Percentiles rank a stretch among this genome's conserved stretches.
These are phyloP conservation scores for Carcinoscorpius rotundicauda DNA, from an alignment of 1,140 invertebrate genomes.

Conservation along the genomic window DNA sequence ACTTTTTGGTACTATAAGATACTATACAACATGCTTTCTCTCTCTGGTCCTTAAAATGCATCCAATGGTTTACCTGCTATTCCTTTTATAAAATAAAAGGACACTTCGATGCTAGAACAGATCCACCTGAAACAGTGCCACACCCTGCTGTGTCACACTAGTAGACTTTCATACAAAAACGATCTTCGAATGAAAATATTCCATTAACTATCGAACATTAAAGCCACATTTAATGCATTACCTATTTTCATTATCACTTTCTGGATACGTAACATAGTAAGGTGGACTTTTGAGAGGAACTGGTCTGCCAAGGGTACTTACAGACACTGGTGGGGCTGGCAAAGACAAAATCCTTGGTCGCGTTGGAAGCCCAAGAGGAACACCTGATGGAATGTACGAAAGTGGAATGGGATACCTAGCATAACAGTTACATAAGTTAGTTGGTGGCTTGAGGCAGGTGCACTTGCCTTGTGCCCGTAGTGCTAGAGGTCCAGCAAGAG, in stretches of 20 bases:
- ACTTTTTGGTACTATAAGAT: too few relatives aligned
- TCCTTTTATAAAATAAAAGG: too few relatives aligned
- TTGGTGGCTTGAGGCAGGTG: constrained; percentile 32
- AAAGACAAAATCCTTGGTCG: constrained; percentile 21
- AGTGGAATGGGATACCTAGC: constrained; percentile 21
- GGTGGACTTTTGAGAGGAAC: constrained; percentile 26
- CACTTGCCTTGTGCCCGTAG: constrained; percentile 30
- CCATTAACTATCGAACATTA: too few relatives aligned
- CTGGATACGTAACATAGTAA: constrained; percentile 34
- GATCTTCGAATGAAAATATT: too few relatives aligned
- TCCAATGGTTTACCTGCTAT: too few relatives aligned
- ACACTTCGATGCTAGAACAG: too few relatives aligned
- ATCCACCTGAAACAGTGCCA: too few relatives aligned
- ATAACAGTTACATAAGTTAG: constrained; percentile 26
- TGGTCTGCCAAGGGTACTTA: constrained; percentile 26
- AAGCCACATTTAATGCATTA: too few relatives aligned
- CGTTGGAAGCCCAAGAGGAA: constrained; percentile 1
- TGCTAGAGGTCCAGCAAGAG: constrained; percentile 43
- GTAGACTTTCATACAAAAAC: too few relatives aligned
- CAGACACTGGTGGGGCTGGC: constrained; percentile 19
- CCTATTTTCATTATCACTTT: constrained; percentile 18
- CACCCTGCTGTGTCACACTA: too few relatives aligned
- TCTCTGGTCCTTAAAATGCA: too few relatives aligned
- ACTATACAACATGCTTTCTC: too few relatives aligned
- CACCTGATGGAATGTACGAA: constrained; percentile 28